phyloP scores from a whole-genome alignment of 2,113 vertebrate species.

The Paedocypris sp. region DNA sequence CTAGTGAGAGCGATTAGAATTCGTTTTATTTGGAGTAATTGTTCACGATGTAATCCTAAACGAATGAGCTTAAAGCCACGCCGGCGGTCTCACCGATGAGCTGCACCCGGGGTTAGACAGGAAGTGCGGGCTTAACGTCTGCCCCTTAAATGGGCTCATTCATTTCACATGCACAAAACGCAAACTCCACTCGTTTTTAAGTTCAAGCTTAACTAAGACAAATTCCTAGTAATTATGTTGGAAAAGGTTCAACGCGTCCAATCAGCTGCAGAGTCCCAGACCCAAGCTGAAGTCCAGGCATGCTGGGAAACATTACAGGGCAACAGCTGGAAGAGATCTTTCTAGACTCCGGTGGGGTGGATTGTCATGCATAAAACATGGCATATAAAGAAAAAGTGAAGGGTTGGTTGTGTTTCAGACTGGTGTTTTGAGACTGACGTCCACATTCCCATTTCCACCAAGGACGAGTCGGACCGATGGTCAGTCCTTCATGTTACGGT shows the following conservation, averaged over 20 bases:
- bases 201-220: constrained; percentile 18
- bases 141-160: constrained; percentile 13
- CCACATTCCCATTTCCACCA: neutral
- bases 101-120: neutral
- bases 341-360: neutral
- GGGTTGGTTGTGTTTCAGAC: constrained; percentile 2
- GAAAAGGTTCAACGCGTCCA: too few species aligned
- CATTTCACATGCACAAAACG: neutral
- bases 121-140: neutral
- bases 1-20: constrained; percentile 3
- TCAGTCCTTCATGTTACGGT: neutral
- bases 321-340: constrained; percentile 36
- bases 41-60: too few species aligned
- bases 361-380: constrained; percentile 12
- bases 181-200: neutral
- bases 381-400: constrained; percentile 11
- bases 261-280: too few species aligned
- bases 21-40: neutral
- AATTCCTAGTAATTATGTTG: constrained; percentile 13
- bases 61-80: neutral
- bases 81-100: neutral
- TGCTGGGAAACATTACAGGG: constrained; percentile 1
- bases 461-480: neutral
- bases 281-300: neutral
- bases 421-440: neutral